phyloP scores from a whole-genome alignment of 2,888 invertebrate species.

The Hydriomena furcata region DNA sequence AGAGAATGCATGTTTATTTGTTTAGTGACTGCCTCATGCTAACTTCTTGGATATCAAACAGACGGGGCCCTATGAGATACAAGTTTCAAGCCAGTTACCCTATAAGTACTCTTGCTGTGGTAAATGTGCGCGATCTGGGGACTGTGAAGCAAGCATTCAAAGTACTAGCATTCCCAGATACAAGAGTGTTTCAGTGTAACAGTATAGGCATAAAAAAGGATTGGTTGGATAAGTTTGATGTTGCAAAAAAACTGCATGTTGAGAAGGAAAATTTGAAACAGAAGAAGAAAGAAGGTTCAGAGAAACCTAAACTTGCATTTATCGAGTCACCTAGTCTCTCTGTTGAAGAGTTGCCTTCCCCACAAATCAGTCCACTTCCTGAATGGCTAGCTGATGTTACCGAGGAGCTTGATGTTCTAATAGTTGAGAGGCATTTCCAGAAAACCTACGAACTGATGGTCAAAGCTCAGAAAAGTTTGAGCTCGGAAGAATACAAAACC shows the following conservation, averaged over 20 bases:
- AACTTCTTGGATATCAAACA: constrained; percentile 90
- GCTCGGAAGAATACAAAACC: constrained; percentile 64
- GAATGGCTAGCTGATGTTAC: constrained; percentile 96
- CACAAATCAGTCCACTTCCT: constrained; percentile 79
- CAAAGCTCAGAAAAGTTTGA: constrained; percentile 68
- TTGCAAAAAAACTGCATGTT: constrained; percentile 92
- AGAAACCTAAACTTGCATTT: constrained; percentile 66
- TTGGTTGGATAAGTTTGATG: constrained; percentile 96
- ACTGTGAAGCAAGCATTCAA: constrained; percentile 97
- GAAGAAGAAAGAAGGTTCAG: constrained; percentile 72
- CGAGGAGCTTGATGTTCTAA: constrained; percentile 96
- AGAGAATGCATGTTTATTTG: constrained; percentile 95
- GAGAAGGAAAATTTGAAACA: constrained; percentile 84
- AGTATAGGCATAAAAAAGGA: constrained; percentile 92
- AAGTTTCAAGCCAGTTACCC: constrained; percentile 93
- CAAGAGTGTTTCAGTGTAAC: constrained; percentile 95
- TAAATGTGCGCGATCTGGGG: constrained; percentile 95
- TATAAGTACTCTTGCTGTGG: constrained; percentile 94
- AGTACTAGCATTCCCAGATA: constrained; percentile 96
- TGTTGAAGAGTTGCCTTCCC: constrained; percentile 71
- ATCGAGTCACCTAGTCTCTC: constrained; percentile 77
- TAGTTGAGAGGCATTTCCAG: constrained; percentile 98
- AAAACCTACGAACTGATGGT: constrained; percentile 93
- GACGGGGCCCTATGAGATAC: constrained; percentile 91
- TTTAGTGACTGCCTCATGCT: constrained; percentile 96